Conservation (phyloP, 2,113 vertebrate species). For the Podocnemis expansa region DNA sequence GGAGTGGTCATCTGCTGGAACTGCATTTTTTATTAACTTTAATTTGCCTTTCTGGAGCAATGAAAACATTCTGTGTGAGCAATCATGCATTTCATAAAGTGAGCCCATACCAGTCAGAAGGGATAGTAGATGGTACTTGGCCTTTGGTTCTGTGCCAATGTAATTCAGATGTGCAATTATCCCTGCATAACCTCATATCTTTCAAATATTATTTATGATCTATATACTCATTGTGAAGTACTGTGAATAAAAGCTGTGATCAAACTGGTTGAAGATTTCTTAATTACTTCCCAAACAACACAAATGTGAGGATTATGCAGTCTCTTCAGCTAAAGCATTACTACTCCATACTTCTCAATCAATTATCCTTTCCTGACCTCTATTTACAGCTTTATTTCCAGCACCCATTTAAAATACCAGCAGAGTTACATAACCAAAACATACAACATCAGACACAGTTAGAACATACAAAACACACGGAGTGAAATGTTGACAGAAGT, state of each 20-base stretch:
- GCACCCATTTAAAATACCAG: background rate
- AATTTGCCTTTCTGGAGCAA: conserved; percentile 45
- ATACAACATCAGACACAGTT: background rate
- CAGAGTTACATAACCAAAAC: background rate
- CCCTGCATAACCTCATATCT: conserved; percentile 39
- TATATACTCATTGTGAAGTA: conserved; percentile 31
- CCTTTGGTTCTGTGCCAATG: conserved; percentile 48
- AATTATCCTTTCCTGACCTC: background rate
- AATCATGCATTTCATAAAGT: conserved; percentile 43
- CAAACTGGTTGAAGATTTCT: background rate
- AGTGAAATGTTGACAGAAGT: background rate
- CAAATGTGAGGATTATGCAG: background rate
- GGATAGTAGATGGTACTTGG: conserved; percentile 32
- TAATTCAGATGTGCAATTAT: conserved; percentile 59
- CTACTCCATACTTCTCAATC: background rate
- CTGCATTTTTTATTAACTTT: conserved; percentile 60
- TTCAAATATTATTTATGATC: conserved; percentile 53
- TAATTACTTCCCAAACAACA: conserved; percentile 22
- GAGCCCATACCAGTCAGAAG: conserved; percentile 46
- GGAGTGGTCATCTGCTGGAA: background rate
- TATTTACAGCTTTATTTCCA: background rate
- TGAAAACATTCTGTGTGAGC: conserved; percentile 41
- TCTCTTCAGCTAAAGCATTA: background rate
- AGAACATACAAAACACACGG: background rate
- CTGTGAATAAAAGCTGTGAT: conserved; percentile 13